Base-by-base conservation (phyloP, 1,140 invertebrate genomes). In the Daktulosphaira vitifoliae region DNA sequence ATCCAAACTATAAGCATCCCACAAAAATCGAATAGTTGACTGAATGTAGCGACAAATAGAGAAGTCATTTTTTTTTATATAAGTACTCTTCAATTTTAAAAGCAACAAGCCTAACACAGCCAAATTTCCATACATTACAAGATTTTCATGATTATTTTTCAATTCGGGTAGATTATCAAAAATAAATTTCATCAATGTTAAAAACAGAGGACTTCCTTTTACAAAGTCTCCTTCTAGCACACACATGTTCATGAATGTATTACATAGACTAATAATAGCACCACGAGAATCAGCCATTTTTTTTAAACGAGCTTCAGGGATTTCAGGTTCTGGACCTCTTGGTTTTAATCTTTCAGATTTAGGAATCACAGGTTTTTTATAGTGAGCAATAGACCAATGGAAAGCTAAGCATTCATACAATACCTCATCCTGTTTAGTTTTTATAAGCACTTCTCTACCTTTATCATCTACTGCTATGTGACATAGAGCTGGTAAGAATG, bases 231-330 rank as follows among this genome's bases (percentile, higher is more conserved):
- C 81, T 73, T 93, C 91, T 25, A 94, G 73, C 1, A 95, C 91
- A 13, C 88, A 88, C 0, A 95, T 81, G 71, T 96, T 96, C 87
- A 96, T 91, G 44, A 96, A 84, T 48, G 93, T 85, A 70, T 93
- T 93, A 74, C 90, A 93, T 2, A 91, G 81, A 62, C 89, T 89
- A 20, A 90, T 84, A 78, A 95, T 87, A 0, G 89, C 88, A 7
- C 81, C 78, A 59, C 88, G 81, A 0, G 88, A 89, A 72, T 89
- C 86, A 70, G 85, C 85, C 84, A 90, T 89, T 68, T 89, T 84
- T 70, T 88, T 87, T 54, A 88, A 73, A 50, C 87, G 73, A 70
- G 84, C 78, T 1, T 84, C 81, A 39, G 86, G 85, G 39, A 88
- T 72, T 69, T 88, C 84, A 49, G 84, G 85, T 71, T 84, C 83